These are phyloP conservation scores for Acinonyx jubatus DNA, from an alignment of 2,113 vertebrate species.

Conservation along the genomic window DNA sequence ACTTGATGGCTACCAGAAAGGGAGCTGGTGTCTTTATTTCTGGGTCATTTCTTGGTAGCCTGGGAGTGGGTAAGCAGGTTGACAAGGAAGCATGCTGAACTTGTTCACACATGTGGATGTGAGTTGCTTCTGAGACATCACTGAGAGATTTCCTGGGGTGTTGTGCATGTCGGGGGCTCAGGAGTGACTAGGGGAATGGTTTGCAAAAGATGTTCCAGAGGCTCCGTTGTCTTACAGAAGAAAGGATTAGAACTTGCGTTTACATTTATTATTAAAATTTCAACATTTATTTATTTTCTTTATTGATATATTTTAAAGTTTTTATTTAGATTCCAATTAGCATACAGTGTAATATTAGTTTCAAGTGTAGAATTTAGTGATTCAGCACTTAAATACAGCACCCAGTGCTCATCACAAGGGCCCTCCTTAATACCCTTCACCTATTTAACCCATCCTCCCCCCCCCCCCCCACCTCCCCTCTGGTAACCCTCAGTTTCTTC, in stretches of 20 bases:
- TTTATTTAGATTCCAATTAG: neutral
- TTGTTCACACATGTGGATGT: rapidly evolving
- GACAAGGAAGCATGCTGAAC: neutral
- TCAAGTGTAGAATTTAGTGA: neutral
- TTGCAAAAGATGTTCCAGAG: neutral
- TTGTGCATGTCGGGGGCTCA: rapidly evolving
- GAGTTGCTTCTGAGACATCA: neutral
- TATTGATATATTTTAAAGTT: neutral
- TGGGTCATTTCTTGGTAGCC: neutral
- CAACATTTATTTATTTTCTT: neutral
- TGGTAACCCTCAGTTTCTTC: too few relatives aligned
- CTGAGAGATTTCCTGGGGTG: neutral
- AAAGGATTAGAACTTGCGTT: neutral
- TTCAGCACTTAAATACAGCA: neutral
- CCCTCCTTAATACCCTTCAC: too few relatives aligned
- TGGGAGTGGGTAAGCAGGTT: too few relatives aligned
- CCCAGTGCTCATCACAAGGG: neutral
- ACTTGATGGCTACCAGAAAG: neutral
- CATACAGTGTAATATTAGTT: neutral
- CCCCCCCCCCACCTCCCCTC: too few relatives aligned
- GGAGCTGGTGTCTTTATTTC: neutral
- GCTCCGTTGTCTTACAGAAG: neutral
- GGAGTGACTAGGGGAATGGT: too few relatives aligned
- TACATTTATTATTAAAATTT: neutral
- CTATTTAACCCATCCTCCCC: too few relatives aligned